Evolutionary conservation across 2,797 vertebrate species (phyloP), one percentile per base, ranked within the genome.

Genomic region (Paguma larvata): DNA sequence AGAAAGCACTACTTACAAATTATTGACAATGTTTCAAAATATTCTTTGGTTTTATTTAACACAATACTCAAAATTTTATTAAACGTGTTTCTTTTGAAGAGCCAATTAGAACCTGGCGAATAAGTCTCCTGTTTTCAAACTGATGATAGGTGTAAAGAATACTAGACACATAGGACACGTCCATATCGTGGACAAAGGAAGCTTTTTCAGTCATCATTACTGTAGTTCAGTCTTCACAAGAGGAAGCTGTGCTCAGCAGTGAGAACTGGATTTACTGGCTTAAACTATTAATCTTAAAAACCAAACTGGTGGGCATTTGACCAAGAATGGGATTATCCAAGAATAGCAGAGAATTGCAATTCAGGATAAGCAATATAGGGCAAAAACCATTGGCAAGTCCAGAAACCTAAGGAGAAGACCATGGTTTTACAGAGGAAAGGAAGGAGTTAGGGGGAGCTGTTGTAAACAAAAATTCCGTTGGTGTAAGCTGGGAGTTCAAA

Each of bases 21-120:
- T 86, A 73, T 38, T 90, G 34, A 93, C 65, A 96, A 56, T 48
- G 1, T 93, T 88, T 93, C 34, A 63, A 48, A 84, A 10, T 72
- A 46, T 59, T 83, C 12, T 19, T 86, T 89, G 23, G 6, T 85
- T 91, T 89, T 65, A 48, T 46, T 92, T 59, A 95, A 70, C 30
- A 67, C 30, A 68, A 73, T 23, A 90, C 56, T 75, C 1, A 51
- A 77, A 51, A 19, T 75, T 41, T 59, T 97, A 70, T 75, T 79
- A 56, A 38, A n/a, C 27, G 83, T 75, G 1, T n/a, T 85, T 59
- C 25, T 25, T 83, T 63, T 10, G 5, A 32, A 80, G 21, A 94
- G 59, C 23, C 9, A 65, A n/a, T 48, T 41, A 46, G 25, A 88
- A 46, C 32, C 51, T 23, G n/a, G 68, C 27, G 41, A 23, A 51